These are phyloP conservation scores for Chiropotes sagulatus DNA, from an alignment of 2,797 vertebrate genomes.

Conservation along the genomic window DNA sequence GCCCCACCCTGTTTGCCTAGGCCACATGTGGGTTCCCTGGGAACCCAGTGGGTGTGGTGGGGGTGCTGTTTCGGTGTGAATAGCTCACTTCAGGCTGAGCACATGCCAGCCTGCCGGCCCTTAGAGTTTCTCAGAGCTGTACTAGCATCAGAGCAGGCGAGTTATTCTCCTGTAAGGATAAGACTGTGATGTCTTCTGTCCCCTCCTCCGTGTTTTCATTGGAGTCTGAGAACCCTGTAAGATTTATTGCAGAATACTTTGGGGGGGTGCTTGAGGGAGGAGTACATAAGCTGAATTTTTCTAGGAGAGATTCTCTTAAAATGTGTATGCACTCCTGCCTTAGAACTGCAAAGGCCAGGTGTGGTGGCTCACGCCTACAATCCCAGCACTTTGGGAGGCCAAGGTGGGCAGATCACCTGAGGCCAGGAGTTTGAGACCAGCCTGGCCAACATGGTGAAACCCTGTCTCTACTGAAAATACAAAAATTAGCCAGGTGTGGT, in stretches of 20 bases:
- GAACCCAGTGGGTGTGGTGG: not conserved
- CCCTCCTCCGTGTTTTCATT: not conserved
- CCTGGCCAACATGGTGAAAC: not conserved
- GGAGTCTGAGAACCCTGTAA: not conserved
- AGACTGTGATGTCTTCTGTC: not conserved
- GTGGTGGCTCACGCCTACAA: not conserved
- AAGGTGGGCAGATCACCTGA: not conserved
- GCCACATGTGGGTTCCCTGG: not conserved
- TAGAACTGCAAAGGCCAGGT: not conserved
- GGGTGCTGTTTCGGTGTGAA: not conserved
- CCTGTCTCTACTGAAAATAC: not conserved
- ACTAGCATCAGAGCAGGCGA: not conserved
- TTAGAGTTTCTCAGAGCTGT: not conserved
- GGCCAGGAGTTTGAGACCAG: not conserved
- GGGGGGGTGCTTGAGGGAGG: not conserved
- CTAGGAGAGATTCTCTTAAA: not conserved
- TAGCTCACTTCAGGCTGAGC: not conserved
- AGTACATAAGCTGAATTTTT: not conserved
- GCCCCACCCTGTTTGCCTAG: not conserved
- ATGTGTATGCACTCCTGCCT: rapidly evolving
- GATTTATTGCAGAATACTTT: not conserved
- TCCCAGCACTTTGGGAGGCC: not conserved
- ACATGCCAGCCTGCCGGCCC: rapidly evolving
- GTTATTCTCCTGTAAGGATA: not conserved
- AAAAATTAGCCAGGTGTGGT: not conserved